phyloP scores from a whole-genome alignment of 2,797 vertebrate genomes.

The Eremophila alpestris region DNA sequence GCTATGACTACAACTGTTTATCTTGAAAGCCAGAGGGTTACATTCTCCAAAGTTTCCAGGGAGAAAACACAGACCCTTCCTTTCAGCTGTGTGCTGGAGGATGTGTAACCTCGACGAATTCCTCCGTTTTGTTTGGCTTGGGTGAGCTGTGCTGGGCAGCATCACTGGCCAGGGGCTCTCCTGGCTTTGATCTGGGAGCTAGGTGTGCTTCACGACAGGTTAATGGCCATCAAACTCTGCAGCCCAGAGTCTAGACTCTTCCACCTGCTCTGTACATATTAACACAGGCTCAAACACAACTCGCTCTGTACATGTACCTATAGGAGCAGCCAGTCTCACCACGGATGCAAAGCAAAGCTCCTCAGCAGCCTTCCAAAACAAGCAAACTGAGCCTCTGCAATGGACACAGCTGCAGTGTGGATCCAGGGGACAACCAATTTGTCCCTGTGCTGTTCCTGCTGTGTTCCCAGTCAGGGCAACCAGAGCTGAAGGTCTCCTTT shows the following conservation, averaged over 20 bases:
- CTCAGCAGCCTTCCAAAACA: constrained; percentile 19
- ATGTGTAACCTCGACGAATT: constrained; percentile 43
- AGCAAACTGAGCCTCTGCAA: neutral
- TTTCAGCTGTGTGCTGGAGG: constrained; percentile 63
- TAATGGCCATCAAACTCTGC: neutral
- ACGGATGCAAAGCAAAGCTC: neutral
- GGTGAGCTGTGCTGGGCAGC: rapidly evolving
- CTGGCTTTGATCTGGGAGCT: constrained; percentile 28
- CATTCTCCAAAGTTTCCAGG: constrained; percentile 70
- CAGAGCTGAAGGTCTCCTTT: neutral
- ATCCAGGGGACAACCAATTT: neutral
- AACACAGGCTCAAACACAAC: constrained; percentile 31
- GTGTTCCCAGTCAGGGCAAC: neutral
- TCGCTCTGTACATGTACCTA: neutral
- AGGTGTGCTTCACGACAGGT: neutral
- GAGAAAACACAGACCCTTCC: constrained; percentile 70
- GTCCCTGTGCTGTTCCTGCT: neutral
- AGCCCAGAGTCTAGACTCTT: constrained; percentile 13
- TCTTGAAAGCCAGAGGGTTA: constrained; percentile 48
- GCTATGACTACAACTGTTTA: constrained; percentile 58
- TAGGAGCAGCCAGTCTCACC: neutral
- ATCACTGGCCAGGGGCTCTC: neutral
- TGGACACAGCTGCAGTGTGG: neutral
- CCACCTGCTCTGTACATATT: constrained; percentile 37
- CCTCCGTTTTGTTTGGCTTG: constrained; percentile 60